These are phyloP conservation scores for Scaptomyza reducta DNA, from an alignment of 2,888 invertebrate genomes.

Conservation along the genomic window DNA sequence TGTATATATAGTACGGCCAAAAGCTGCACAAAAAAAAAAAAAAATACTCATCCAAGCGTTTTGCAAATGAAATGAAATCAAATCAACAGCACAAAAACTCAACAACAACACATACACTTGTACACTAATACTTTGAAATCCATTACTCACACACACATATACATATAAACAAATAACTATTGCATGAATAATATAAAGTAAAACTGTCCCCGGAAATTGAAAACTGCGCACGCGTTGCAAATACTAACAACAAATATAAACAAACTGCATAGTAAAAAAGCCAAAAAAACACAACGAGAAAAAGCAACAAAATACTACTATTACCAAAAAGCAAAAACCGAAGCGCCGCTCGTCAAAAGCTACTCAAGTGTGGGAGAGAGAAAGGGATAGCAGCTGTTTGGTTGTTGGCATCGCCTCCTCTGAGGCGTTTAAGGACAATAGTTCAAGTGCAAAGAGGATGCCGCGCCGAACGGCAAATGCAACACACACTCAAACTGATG, in stretches of 20 bases:
- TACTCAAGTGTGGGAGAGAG: conserved; percentile 18
- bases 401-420: conserved; percentile 31
- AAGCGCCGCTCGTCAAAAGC: conserved; percentile 22
- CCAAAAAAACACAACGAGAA: background rate
- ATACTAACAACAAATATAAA: conserved; percentile 31
- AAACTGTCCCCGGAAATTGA: conserved; percentile 17
- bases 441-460: conserved; percentile 83
- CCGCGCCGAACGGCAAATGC: conserved; percentile 56
- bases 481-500: conserved; percentile 33
- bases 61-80: conserved; percentile 41
- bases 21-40: conserved; percentile 1
- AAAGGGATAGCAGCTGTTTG: conserved; percentile 72
- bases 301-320: conserved; percentile 26
- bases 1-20: background rate
- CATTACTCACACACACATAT: no score
- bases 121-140: background rate
- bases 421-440: conserved; percentile 76
- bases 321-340: conserved; percentile 42
- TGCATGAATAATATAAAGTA: conserved; percentile 31
- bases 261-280: conserved; percentile 37
- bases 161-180: conserved; percentile 20
- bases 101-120: background rate
- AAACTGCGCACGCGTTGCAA: conserved; percentile 66
- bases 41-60: conserved; percentile 47
- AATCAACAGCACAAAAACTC: conserved; percentile 16